Base-by-base conservation (phyloP, 1,140 invertebrate species). In the Dendrolimus punctatus region DNA sequence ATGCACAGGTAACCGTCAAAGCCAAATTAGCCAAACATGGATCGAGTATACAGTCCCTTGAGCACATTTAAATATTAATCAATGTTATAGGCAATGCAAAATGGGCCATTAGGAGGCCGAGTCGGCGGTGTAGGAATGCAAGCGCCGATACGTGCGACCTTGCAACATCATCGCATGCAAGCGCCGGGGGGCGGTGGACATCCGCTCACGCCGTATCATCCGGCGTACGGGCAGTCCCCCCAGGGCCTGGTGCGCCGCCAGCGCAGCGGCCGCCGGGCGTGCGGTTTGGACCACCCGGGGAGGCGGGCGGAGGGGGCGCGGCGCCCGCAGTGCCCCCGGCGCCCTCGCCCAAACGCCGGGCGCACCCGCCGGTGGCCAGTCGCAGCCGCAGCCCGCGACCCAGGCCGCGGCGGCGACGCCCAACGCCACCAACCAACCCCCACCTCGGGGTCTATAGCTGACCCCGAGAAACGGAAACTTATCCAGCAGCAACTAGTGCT, bases 401-500 rank as follows among this genome's bases (percentile, higher is more conserved):
- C 92, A 93, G 71, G 90, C 91, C 10, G 64, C 89, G 40, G 58
- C 89, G 65, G 65, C 68, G 46, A 70, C 64, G 40, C 66, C 63
- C 39, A 80, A 84, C 53, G 54, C 73, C 71, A 67, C 61, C 6
- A 49, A 57, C 45, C 88, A 68, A 72, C 89, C 64, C 85, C 85
- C 60, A 79, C 88, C 40, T 80, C 81, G 5, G 85, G 88, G 60
- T 87, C 90, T 46, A 89, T 91, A 61, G 91, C 39, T 37, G 98
- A 99, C 87, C 97, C 98, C 43, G 98, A 99, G 80, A 99, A 99
- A 74, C 90, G 98, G 47, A 99, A 99, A 85, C 90, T 99, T n/a
- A 99, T 99, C 55, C 98, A 99, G 74, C 98, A 99, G 82, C 98
- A 99, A 75, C 87, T 99, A 37, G 97, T 99, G 41, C 85, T 99